A percentile compares a stretch with the other conserved stretches of the same genome.
Evolutionary conservation across 2,113 vertebrate genomes (phyloP).

Genomic region (Scatophagus argus): DNA sequence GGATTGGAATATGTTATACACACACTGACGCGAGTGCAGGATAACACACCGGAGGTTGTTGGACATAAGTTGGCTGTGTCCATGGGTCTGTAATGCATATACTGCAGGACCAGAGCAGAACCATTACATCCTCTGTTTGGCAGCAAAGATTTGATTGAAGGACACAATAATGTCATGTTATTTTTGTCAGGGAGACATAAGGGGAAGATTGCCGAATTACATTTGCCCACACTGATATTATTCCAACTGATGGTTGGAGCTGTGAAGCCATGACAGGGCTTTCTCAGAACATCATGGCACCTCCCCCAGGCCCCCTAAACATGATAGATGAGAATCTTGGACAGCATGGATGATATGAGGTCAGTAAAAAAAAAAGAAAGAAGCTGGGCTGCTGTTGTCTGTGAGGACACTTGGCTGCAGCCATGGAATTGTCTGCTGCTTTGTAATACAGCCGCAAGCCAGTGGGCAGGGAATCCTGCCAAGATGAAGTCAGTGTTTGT

Average conservation of each 20-base stretch:
- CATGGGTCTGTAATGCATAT: neutral
- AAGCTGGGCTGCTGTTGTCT: slow-evolving; percentile 23
- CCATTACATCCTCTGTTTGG: slow-evolving; percentile 4
- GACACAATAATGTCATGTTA: slow-evolving; percentile 33
- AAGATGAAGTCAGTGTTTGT: slow-evolving; percentile 68
- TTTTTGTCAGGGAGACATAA: slow-evolving; percentile 35
- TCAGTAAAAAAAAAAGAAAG: slow-evolving; percentile 24
- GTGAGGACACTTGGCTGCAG: slow-evolving; percentile 61
- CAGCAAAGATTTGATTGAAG: slow-evolving; percentile 18
- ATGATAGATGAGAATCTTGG: slow-evolving; percentile 60
- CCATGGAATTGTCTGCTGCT: slow-evolving; percentile 51
- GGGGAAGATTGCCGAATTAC: slow-evolving; percentile 43
- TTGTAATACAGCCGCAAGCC: slow-evolving; percentile 45
- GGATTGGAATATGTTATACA: neutral
- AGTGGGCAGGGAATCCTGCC: slow-evolving; percentile 64
- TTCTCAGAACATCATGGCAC: slow-evolving; percentile 38
- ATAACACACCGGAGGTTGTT: neutral
- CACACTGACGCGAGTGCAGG: slow-evolving; percentile 21
- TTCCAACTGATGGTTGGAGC: slow-evolving; percentile 40
- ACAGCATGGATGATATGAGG: slow-evolving; percentile 52
- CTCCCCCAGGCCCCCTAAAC: slow-evolving; percentile 59
- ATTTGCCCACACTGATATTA: slow-evolving; percentile 53
- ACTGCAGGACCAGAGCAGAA: slow-evolving; percentile 13
- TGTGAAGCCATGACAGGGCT: slow-evolving; percentile 33
- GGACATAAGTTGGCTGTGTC: slow-evolving; percentile 1